Evolutionary conservation across 2,113 vertebrate species (phyloP), one percentile per base, ranked within the genome.

Genomic region (Sorex fumeus): DNA sequence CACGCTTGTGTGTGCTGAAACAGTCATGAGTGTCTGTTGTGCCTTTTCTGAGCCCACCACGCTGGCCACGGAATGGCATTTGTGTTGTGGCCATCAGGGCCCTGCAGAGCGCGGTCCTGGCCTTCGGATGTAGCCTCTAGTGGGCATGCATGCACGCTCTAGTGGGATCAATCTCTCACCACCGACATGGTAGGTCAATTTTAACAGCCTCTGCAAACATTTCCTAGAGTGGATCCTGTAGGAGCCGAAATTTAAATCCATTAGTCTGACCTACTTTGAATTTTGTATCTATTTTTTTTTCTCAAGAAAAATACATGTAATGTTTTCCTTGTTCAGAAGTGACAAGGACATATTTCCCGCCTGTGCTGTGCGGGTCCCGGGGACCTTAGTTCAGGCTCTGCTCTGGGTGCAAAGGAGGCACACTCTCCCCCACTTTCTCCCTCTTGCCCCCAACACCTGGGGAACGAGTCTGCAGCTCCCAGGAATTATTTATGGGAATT

Each of bases 241-340:
- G 64, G 88, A 40, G 27, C 47, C 36, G 36, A 93, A 66, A 85
- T 69, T 47, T 62, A 50, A 81, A 91, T 71, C 77, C n/a, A 1
- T 60, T 70, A 28, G 80, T 93, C 87, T 71, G 60, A 53, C 30
- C 75, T 36, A 15, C 7, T 80, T 4, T 57, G 32, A 45, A 40
- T 85, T 77, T 28, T 88, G 66, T 50, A 18, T 57, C 79, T 32
- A 28, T 36, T 82, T 45, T n/a, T 45, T n/a, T 50, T 77, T 23
- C 16, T 12, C 36, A 60, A 70, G 3, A 69, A 75, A 88, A 84
- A 36, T 36, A 6, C 9, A 43, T 57, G 47, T 30, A n/a, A 10
- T 45, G n/a, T n/a, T 12, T 77, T 77, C 84, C 53, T 57, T 25
- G 8, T 45, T n/a, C 3, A 6, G 19, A 36, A 36, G 19, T 30